Evolutionary conservation across 1,140 invertebrate genomes (phyloP).

Genomic region (Pachypeltis micranthus): DNA sequence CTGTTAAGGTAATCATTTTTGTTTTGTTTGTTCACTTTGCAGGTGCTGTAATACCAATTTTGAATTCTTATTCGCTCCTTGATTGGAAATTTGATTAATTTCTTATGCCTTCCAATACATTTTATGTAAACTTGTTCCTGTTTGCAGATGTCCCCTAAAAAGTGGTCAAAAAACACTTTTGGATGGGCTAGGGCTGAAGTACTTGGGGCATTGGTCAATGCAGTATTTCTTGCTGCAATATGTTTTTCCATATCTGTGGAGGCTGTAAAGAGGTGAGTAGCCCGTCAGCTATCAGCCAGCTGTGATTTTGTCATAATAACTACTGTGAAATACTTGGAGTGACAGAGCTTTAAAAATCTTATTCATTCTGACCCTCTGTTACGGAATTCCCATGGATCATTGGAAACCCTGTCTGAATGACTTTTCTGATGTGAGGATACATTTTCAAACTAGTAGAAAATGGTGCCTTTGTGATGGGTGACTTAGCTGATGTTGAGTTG

Average conservation of each 20-base stretch:
- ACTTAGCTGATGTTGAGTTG: too few relatives aligned
- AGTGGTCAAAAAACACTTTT: conserved; percentile 91
- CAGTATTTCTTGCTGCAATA: conserved; percentile 82
- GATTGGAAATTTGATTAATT: background rate
- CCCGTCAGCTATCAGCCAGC: background rate
- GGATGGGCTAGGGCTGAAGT: conserved; percentile 89
- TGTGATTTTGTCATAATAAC: background rate
- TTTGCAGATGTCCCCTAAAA: conserved; percentile 82
- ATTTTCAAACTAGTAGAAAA: too few relatives aligned
- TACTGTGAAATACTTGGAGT: too few relatives aligned
- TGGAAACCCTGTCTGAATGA: too few relatives aligned
- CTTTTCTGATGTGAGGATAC: too few relatives aligned
- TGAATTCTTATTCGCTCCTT: background rate
- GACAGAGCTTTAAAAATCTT: too few relatives aligned
- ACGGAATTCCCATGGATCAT: too few relatives aligned
- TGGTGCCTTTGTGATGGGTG: too few relatives aligned
- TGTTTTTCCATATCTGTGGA: conserved; percentile 88
- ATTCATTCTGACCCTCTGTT: too few relatives aligned
- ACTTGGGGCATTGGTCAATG: conserved; percentile 83
- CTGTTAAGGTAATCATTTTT: conserved; percentile 77
- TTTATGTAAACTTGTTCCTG: conserved; percentile 1
- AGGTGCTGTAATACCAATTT: background rate
- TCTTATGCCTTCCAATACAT: too few relatives aligned
- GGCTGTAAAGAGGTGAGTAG: conserved; percentile 58
- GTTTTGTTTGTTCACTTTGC: background rate